These are phyloP conservation scores for Leptinotarsa undecemlineata DNA, from an alignment of 1,140 invertebrate genomes.

Conservation along the genomic window DNA sequence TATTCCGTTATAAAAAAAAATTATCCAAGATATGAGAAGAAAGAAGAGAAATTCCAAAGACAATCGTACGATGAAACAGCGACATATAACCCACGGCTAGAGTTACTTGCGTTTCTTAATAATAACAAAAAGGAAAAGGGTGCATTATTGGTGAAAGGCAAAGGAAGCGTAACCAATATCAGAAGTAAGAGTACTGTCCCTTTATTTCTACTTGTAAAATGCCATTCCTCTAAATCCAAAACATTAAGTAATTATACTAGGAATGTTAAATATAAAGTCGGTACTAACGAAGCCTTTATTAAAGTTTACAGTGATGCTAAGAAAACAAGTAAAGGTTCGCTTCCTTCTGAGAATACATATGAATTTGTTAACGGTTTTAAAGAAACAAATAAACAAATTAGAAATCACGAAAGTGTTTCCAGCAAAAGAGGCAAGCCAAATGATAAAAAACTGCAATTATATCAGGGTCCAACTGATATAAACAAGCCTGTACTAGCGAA, in stretches of 20 bases:
- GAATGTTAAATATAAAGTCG: slow-evolving; percentile 12
- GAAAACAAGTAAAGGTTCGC: not conserved
- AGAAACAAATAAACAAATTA: not conserved
- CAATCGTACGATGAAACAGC: slow-evolving; percentile 2
- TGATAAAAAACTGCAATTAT: not conserved
- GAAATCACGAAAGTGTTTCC: not conserved
- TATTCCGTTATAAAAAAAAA: not conserved
- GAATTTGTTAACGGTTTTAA: not conserved
- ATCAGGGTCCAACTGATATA: not conserved
- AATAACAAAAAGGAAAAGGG: not conserved
- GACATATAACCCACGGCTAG: not conserved
- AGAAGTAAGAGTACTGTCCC: not conserved
- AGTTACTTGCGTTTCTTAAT: not conserved
- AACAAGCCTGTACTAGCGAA: slow-evolving; percentile 15
- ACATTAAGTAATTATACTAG: not conserved
- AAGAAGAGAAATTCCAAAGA: not conserved
- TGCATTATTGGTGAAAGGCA: not conserved
- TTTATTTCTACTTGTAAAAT: slow-evolving; percentile 4
- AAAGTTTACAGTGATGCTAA: not conserved
- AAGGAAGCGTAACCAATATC: not conserved
- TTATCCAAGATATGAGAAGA: slow-evolving; percentile 6
- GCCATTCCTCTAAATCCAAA: slow-evolving; percentile 2
- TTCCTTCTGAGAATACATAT: not conserved
- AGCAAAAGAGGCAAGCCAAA: not conserved
- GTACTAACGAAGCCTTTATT: slow-evolving; percentile 12